Evolutionary conservation across 2,797 vertebrate species (phyloP).

Genomic region (Orestias chungarensis): DNA sequence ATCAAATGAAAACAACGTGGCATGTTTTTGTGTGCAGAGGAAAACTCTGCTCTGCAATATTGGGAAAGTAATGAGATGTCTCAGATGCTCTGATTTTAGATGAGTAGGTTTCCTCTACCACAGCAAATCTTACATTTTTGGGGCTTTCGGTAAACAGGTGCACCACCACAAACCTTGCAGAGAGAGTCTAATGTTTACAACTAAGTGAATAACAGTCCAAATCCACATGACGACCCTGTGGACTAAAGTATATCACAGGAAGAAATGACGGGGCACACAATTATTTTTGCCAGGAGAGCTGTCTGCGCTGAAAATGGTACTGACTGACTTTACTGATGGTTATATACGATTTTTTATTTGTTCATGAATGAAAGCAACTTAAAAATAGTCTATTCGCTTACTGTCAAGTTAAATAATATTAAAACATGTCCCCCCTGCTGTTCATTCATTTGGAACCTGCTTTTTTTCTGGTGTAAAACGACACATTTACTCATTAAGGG

Average conservation of each 20-base stretch:
- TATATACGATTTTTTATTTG: neutral
- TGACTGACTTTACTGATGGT: neutral
- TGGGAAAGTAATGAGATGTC: constrained; percentile 68
- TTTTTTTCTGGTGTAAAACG: neutral
- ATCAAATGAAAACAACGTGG: constrained; percentile 71
- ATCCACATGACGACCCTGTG: constrained; percentile 64
- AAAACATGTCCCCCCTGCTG: neutral
- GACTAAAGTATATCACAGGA: constrained; percentile 20
- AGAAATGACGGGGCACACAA: constrained; percentile 5
- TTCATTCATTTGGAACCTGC: neutral
- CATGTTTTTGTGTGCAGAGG: constrained; percentile 66
- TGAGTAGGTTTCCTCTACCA: constrained; percentile 54
- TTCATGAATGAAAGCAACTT: neutral
- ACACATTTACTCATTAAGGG: neutral
- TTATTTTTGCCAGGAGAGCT: constrained; percentile 61
- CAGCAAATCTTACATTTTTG: constrained; percentile 55
- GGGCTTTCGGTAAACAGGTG: constrained; percentile 73
- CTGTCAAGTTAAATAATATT: neutral
- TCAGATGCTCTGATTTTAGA: constrained; percentile 58
- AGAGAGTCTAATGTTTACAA: constrained; percentile 52
- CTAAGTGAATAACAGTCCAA: constrained; percentile 57
- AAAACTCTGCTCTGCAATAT: constrained; percentile 70
- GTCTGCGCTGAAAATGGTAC: constrained; percentile 68
- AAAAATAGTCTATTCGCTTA: neutral
- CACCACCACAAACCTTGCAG: constrained; percentile 56